These are phyloP conservation scores for Pseudomyrmex cubaensis DNA, from an alignment of 1,140 invertebrate species.

Conservation along the genomic window DNA sequence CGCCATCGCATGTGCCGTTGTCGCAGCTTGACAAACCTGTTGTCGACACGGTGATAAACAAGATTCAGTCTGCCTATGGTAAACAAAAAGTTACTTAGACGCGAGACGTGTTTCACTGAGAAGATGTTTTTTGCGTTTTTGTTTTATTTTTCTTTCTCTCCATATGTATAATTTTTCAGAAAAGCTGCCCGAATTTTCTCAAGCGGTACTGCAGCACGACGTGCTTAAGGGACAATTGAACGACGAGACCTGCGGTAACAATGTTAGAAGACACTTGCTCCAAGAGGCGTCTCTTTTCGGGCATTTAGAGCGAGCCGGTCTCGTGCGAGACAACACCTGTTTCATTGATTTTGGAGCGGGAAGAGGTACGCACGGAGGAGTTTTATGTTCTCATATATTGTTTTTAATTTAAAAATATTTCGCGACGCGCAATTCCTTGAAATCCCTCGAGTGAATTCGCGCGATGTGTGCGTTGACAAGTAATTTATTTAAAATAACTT, in stretches of 20 bases:
- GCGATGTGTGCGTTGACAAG: too few species aligned
- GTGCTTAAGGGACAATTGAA: slow-evolving; percentile 87
- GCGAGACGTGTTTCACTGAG: background rate
- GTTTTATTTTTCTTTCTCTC: background rate
- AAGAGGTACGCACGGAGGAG: slow-evolving; percentile 87
- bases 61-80: slow-evolving; percentile 81
- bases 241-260: slow-evolving; percentile 87
- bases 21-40: slow-evolving; percentile 72
- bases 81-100: slow-evolving; percentile 35
- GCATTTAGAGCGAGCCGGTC: slow-evolving; percentile 86
- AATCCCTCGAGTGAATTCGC: too few species aligned
- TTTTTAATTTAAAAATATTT: too few species aligned
- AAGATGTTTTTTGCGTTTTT: background rate
- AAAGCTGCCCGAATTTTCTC: slow-evolving; percentile 81
- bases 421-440: too few species aligned
- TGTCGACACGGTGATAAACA: slow-evolving; percentile 75
- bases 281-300: slow-evolving; percentile 90
- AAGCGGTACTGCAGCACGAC: slow-evolving; percentile 83
- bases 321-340: slow-evolving; percentile 87
- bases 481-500: background rate
- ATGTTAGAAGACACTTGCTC: slow-evolving; percentile 89
- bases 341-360: slow-evolving; percentile 95
- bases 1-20: slow-evolving; percentile 71
- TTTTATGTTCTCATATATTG: too few species aligned
- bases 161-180: slow-evolving; percentile 71